Conservation (phyloP, 2,888 invertebrate genomes). For the Phlogophora meticulosa region DNA sequence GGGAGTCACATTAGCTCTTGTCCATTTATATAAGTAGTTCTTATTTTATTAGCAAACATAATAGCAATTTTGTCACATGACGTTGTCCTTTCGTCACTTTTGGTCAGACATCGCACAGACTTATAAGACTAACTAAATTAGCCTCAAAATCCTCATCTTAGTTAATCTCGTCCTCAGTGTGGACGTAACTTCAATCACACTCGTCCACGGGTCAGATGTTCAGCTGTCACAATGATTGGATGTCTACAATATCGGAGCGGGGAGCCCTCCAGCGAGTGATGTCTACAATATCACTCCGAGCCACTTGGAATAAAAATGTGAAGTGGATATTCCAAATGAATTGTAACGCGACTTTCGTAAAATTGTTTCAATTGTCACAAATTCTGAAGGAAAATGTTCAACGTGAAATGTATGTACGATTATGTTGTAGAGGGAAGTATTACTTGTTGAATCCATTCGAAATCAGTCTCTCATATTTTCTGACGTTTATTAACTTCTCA, state of each 20-base stretch:
- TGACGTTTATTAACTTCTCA: not conserved
- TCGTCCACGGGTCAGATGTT: constrained; percentile 11
- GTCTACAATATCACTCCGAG: constrained; percentile 11
- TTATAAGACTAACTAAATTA: too few species aligned
- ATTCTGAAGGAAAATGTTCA: not conserved
- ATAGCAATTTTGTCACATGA: too few species aligned
- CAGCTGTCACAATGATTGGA: constrained; percentile 22
- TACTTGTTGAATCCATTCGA: not conserved
- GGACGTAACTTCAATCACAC: not conserved
- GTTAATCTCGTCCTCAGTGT: too few species aligned
- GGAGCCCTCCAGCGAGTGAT: not conserved
- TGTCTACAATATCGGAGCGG: not conserved
- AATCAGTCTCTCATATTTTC: not conserved
- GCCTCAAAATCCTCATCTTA: too few species aligned
- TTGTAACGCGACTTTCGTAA: not conserved
- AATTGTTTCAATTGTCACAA: constrained; percentile 2
- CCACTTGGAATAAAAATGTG: constrained; percentile 21
- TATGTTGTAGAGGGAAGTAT: not conserved
- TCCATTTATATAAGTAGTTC: too few species aligned
- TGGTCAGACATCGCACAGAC: too few species aligned
- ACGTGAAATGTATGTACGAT: not conserved
- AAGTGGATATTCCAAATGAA: constrained; percentile 7
- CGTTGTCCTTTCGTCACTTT: too few species aligned
- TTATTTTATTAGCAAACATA: too few species aligned
- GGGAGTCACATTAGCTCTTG: too few species aligned